Base-by-base conservation (phyloP, 2,888 invertebrate species). In the Sialis lutaria region DNA sequence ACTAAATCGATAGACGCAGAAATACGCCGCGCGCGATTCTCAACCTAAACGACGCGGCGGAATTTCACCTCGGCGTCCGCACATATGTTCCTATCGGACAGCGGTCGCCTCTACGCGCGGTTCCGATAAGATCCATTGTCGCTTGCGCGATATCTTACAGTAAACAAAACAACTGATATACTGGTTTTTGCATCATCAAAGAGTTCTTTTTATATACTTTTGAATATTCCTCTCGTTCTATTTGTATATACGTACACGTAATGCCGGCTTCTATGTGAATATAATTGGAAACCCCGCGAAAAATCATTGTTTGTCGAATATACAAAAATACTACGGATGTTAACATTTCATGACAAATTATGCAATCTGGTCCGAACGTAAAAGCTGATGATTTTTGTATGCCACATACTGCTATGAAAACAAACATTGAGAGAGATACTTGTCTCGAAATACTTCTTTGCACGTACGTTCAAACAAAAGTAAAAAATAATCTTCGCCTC, bases 1-100 rank as follows among this genome's bases (percentile, higher is more conserved):
- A 65, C 58, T 61, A 69, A 72, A 76, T 76, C 77, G 75, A 76
- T 77, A 74, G 71, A 65, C 68, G 70, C 47, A 47, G 47, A 47
- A 47, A 47, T 47, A 42, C 42, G 67, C 67, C 62, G 64, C 63
- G 64, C 59, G 61, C 62, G 60, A 69, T 64, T 64, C 57, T 64
- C 64, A 59, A 56, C 67, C 63, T 67, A 72, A 67, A 56, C 56
- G 60, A 60, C 61, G 42, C 31, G 34, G n/a, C 33, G 42, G 42
- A 42, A 42, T 42, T 42, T 42, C 42, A 42, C 42, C 31, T 8
- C 22, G 22, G 22, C 22, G 22, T 22, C 22, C 22, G 22, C 22
- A 22, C 22, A 22, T 22, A 22, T 22, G 22, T 22, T 22, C 4
- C 4, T 22, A 22, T 22, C 22, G 22, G 22, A 22, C 22, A 22